phyloP scores from a whole-genome alignment of 2,797 vertebrate genomes.

The Gobionotothen gibberifrons region DNA sequence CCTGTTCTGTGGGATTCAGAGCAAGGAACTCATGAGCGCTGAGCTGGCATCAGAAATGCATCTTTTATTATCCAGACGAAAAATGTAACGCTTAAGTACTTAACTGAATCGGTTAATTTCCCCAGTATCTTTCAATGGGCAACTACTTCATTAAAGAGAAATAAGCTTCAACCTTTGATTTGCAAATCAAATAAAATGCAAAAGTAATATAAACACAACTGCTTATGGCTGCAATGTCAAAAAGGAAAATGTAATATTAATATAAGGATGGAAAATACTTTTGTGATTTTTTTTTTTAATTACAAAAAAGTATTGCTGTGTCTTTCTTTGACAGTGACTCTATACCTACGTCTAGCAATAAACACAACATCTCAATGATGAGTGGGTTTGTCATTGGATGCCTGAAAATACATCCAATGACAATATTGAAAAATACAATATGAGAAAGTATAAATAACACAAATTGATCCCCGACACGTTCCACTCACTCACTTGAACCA shows the following conservation, averaged over 20 bases:
- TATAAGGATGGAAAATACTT: background rate
- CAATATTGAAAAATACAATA: background rate
- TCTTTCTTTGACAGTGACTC: background rate
- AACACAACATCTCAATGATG: background rate
- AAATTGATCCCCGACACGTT: background rate
- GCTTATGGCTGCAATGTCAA: background rate
- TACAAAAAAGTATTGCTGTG: background rate
- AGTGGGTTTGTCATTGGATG: background rate
- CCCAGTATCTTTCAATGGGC: background rate
- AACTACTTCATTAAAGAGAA: background rate
- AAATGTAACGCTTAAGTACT: background rate
- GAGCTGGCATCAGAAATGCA: background rate
- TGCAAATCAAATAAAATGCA: no score
- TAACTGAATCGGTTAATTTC: background rate
- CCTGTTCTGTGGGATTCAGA: conserved; percentile 53
- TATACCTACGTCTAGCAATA: background rate
- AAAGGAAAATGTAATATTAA: background rate
- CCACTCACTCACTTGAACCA: no score
- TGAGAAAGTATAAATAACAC: background rate
- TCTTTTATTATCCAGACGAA: no score
- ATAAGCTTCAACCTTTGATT: background rate
- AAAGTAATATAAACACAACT: no score
- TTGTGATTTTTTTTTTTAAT: background rate
- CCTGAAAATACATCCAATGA: background rate
- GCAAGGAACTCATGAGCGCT: background rate